phyloP scores from a whole-genome alignment of 37 sponge, comb jelly and placozoan species.

The Eunapius fragilis region DNA sequence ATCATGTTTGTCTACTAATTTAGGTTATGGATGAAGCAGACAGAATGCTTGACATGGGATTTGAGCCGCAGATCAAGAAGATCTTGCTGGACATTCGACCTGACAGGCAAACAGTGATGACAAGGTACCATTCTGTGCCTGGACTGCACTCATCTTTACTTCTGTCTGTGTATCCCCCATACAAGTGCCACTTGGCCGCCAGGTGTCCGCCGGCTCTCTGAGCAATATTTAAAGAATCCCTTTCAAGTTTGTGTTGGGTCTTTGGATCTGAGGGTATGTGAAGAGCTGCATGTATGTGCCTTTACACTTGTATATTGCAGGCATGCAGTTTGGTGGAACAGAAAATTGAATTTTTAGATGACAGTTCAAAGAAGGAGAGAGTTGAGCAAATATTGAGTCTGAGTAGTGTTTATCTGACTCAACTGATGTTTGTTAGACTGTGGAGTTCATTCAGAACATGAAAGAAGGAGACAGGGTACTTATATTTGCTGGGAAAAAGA shows the following conservation, averaged over 20 bases:
- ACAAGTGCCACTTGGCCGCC: constrained; percentile 98
- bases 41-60: constrained; percentile 98
- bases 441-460: constrained; percentile 73
- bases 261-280: constrained; percentile 81
- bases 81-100: constrained; percentile 92
- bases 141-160: not conserved
- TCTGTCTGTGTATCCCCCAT: not conserved
- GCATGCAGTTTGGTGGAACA: constrained; percentile 91
- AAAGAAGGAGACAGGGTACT: constrained; percentile 72
- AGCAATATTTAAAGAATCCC: constrained; percentile 87
- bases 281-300: not conserved
- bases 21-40: constrained; percentile 98
- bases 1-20: not conserved
- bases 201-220: constrained; percentile 87
- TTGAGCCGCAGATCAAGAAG: constrained; percentile 97
- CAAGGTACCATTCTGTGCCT: constrained; percentile 50
- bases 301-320: constrained; percentile 43
- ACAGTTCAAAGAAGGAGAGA: constrained; percentile 74
- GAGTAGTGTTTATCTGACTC: not conserved
- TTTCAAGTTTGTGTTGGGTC: constrained; percentile 92
- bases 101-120: constrained; percentile 97
- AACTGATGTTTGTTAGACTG: constrained; percentile 20
- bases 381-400: not conserved
- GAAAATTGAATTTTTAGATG: constrained; percentile 78
- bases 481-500: constrained; percentile 77